Conservation (phyloP, 2,888 invertebrate genomes). For the Diachrysia chrysitis region DNA sequence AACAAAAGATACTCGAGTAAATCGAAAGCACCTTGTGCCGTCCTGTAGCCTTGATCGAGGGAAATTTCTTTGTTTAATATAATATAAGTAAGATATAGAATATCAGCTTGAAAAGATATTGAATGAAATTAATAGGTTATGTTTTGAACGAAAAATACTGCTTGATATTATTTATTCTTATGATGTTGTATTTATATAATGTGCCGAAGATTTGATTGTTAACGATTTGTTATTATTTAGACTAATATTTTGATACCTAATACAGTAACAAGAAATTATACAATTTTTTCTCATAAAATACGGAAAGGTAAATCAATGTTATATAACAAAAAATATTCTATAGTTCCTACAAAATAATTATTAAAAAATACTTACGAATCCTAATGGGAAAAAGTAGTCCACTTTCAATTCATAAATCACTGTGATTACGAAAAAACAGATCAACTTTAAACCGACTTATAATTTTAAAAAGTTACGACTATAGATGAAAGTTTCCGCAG, state of each 20-base stretch:
- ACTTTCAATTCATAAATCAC: conserved; percentile 59
- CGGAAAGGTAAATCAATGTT: not conserved
- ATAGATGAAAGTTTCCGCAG: conserved; percentile 64
- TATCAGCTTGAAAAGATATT: not conserved
- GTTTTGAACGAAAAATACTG: not conserved
- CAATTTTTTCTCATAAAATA: too few species aligned
- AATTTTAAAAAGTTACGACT: conserved; percentile 42
- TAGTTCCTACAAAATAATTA: conserved; percentile 9
- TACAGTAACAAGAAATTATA: too few species aligned
- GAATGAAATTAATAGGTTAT: not conserved
- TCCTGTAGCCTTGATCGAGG: conserved; percentile 67
- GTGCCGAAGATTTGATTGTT: not conserved
- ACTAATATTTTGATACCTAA: too few species aligned
- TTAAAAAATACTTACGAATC: conserved; percentile 72
- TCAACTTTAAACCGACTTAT: conserved; percentile 39
- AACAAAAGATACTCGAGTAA: conserved; percentile 78
- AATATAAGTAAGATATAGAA: conserved; percentile 45
- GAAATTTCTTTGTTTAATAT: conserved; percentile 78
- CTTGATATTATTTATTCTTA: not conserved
- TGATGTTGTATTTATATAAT: not conserved
- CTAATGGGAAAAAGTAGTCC: conserved; percentile 66
- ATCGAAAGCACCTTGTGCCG: conserved; percentile 64
- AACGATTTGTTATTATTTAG: not conserved
- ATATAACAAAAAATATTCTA: not conserved
- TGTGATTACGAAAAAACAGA: conserved; percentile 40